These are phyloP conservation scores for Mareca strepera DNA, from an alignment of 2,797 vertebrate species.

Conservation along the genomic window DNA sequence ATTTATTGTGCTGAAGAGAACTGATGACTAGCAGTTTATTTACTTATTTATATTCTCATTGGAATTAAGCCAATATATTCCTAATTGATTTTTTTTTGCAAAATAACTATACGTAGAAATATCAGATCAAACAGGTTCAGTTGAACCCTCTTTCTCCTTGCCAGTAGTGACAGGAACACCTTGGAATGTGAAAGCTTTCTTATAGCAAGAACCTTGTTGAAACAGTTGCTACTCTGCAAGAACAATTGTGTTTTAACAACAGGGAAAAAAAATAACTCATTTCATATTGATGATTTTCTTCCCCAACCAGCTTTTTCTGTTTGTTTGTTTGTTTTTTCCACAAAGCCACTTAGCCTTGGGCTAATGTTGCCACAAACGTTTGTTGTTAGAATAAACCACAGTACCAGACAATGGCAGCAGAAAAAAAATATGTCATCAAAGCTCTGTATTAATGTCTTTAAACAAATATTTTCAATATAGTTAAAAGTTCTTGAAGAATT, in stretches of 20 bases:
- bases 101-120: not conserved
- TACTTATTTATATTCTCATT: not conserved
- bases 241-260: not conserved
- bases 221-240: not conserved
- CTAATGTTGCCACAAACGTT: not conserved
- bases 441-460: not conserved
- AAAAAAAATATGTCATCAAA: not conserved
- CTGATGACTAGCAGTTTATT: not conserved
- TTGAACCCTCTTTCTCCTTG: not conserved
- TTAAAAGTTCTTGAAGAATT: not conserved
- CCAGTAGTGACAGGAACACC: rapidly evolving
- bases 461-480: not conserved
- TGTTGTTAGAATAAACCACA: not conserved
- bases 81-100: not conserved
- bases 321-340: not conserved
- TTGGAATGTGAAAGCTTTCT: not conserved
- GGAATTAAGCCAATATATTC: not conserved
- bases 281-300: not conserved
- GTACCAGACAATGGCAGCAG: not conserved
- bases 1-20: not conserved
- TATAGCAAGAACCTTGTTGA: not conserved
- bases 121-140: not conserved
- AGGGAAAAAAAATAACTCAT: not conserved
- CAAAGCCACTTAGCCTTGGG: not conserved
- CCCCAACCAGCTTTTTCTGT: not conserved